Evolutionary conservation across 2,113 vertebrate species (phyloP).

Genomic region (Tetrao urogallus): DNA sequence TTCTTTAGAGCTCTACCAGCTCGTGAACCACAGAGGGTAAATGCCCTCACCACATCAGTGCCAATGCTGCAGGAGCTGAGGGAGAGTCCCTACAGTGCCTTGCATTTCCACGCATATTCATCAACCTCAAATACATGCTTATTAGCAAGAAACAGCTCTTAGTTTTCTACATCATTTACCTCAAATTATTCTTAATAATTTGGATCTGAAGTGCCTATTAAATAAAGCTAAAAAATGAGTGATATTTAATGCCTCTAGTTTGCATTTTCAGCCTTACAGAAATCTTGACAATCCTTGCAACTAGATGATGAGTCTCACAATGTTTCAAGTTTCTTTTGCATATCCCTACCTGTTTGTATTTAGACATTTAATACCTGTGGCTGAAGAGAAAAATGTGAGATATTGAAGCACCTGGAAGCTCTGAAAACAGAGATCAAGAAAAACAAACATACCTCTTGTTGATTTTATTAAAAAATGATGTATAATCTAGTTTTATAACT

Average conservation of each 20-base stretch:
- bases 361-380: not conserved
- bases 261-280: not conserved
- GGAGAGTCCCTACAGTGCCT: not conserved
- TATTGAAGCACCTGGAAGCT: not conserved
- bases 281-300: not conserved
- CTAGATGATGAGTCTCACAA: not conserved
- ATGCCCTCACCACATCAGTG: not conserved
- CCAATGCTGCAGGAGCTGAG: not conserved
- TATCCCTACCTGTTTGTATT: not conserved
- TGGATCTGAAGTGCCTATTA: not conserved
- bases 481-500: not conserved
- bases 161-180: not conserved
- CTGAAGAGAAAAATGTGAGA: not conserved
- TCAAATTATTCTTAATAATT: not conserved
- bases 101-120: not conserved
- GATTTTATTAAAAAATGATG: not conserved
- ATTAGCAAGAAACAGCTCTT: not conserved
- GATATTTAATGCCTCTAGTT: not conserved
- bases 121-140: not conserved
- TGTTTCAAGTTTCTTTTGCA: not conserved
- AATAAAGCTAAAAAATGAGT: not conserved
- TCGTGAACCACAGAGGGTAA: not conserved
- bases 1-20: not conserved
- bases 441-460: not conserved
- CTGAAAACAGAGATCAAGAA: not conserved